Evolutionary conservation across 2,797 vertebrate genomes (phyloP), one percentile per base, ranked within the genome.

Genomic region (Enteromius trimaculatus): DNA sequence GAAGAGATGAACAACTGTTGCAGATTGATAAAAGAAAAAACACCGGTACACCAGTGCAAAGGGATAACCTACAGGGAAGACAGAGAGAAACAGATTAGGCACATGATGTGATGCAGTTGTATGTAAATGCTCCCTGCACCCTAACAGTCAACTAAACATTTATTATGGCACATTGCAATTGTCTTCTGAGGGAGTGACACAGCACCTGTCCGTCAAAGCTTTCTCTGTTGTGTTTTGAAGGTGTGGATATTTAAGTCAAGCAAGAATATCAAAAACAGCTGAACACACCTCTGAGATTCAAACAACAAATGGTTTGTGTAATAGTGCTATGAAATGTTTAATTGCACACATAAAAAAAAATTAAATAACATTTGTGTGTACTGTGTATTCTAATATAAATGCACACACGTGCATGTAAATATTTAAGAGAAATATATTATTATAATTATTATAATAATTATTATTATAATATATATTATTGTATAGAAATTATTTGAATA

Each of bases 1-100:
- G 94, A 97, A 99, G 87, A 98, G 90, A 85, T 99, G 97, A 89
- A 97, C 90, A 87, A 97, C 93, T 90, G 95, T 95, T 89, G 95
- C 88, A 39, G 96, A 92, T 91, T 96, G 95, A 92, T 97, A 90
- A 94, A 97, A 98, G 84, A 99, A 94, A 91, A 96, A 96, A 10
- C 84, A 91, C 26, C 97, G 95, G 89, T 98, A 97, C 89, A 98
- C 92, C 93, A 97, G 92, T 85, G 97, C 98, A 93, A 95, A 96
- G 44, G 97, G 97, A 92, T 99, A 99, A 77, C 98, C 98, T 99
- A 89, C 0, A 68, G 47, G 19, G 55, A 39, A 77, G 21, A 26
- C 16, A 81, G 29, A 66, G 21, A 34, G 39, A 72, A 34, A 88
- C 11, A 80, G 29, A 79, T 68, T 74, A 85, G 19, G 39, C 39